Evolutionary conservation across 2,797 vertebrate genomes (phyloP).

Genomic region (Hyperoplus lanceolatus): DNA sequence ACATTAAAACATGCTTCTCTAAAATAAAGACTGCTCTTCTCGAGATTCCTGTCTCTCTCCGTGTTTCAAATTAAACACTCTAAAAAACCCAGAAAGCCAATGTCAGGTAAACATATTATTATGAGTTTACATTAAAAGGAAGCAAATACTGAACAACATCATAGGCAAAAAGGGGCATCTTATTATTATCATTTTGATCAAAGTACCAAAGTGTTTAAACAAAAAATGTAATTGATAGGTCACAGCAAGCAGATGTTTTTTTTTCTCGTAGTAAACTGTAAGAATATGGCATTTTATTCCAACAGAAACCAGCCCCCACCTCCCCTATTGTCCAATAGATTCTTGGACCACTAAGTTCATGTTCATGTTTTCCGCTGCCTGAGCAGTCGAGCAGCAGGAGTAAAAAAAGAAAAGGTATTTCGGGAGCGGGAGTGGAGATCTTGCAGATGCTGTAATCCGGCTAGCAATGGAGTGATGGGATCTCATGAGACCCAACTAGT

Average conservation of each 20-base stretch:
- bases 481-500: constrained; percentile 34
- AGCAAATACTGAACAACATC: constrained; percentile 45
- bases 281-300: constrained; percentile 67
- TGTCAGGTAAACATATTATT: constrained; percentile 39
- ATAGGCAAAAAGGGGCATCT: background rate
- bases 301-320: constrained; percentile 30
- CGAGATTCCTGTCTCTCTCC: constrained; percentile 30
- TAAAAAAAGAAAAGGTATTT: constrained; percentile 14
- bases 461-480: constrained; percentile 42
- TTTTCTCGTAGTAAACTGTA: constrained; percentile 45
- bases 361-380: constrained; percentile 11
- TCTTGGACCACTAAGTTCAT: constrained; percentile 16
- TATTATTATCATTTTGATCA: constrained; percentile 36
- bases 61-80: constrained; percentile 47
- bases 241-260: constrained; percentile 67
- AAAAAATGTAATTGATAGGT: constrained; percentile 45
- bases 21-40: constrained; percentile 41
- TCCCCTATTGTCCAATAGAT: background rate
- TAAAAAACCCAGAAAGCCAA: constrained; percentile 50
- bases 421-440: constrained; percentile 27
- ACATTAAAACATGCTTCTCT: constrained; percentile 54
- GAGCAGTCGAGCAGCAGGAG: constrained; percentile 39
- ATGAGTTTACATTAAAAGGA: constrained; percentile 40
- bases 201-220: constrained; percentile 44
- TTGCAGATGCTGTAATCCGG: constrained; percentile 59